Evolutionary conservation across 1,140 invertebrate genomes (phyloP).

Genomic region (Lordiphosa collinella): DNA sequence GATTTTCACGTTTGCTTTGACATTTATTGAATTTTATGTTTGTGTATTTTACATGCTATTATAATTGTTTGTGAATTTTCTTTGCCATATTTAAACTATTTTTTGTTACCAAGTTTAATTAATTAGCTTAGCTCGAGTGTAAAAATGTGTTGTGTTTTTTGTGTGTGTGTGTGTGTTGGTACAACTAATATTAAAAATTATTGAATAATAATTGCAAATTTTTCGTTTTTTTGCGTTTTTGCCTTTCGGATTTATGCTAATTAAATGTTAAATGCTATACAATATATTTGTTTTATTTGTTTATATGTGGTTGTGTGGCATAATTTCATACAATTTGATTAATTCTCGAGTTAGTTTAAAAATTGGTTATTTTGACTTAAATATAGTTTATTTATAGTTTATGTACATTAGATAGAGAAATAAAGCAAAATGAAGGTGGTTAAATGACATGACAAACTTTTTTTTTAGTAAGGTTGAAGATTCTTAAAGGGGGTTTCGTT

Average conservation of each 20-base stretch:
- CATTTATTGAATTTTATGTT: slow-evolving; percentile 68
- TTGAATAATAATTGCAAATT: slow-evolving; percentile 76
- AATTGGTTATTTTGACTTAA: slow-evolving; percentile 28
- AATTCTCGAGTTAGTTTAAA: slow-evolving; percentile 74
- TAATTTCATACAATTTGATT: slow-evolving; percentile 74
- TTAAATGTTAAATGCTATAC: slow-evolving; percentile 75
- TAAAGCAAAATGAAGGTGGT: slow-evolving; percentile 10
- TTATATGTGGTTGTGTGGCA: slow-evolving; percentile 51
- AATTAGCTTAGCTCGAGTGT: slow-evolving; percentile 76
- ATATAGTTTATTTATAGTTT: slow-evolving; percentile 58
- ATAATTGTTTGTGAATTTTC: slow-evolving; percentile 37
- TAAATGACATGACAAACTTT: slow-evolving; percentile 28
- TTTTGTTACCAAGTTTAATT: slow-evolving; percentile 61
- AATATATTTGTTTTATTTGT: slow-evolving; percentile 53
- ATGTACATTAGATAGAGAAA: slow-evolving; percentile 51
- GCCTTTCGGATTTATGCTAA: slow-evolving; percentile 67
- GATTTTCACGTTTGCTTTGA: slow-evolving; percentile 61
- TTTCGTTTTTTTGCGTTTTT: slow-evolving; percentile 30
- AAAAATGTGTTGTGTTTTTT: slow-evolving; percentile 65
- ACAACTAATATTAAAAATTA: slow-evolving; percentile 78
- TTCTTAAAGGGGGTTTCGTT: slow-evolving; percentile 47
- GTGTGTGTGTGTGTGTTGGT: slow-evolving; percentile 25
- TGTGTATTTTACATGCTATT: slow-evolving; percentile 69
- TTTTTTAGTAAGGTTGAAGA: slow-evolving; percentile 57
- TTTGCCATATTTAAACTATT: slow-evolving; percentile 56